These are phyloP conservation scores for Hystrix brachyura DNA, from an alignment of 2,113 vertebrate genomes.

Conservation along the genomic window DNA sequence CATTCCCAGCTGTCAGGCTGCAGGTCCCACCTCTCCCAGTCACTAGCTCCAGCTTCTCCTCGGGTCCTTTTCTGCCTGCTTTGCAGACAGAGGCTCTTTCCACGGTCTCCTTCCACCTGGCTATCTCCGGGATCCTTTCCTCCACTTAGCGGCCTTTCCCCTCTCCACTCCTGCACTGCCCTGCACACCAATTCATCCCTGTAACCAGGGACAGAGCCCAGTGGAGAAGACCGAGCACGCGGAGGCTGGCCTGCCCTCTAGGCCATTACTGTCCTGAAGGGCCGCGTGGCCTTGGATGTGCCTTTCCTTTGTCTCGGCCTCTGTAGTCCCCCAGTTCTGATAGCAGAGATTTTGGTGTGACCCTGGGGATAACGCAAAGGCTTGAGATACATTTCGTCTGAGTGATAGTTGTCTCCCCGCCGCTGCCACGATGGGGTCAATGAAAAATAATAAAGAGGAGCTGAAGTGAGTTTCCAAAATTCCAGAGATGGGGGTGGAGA, in stretches of 20 bases:
- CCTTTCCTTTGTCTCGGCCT: neutral
- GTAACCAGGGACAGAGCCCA: neutral
- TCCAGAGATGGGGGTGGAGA: neutral
- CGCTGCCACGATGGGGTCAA: neutral
- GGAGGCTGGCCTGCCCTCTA: neutral
- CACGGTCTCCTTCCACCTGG: neutral
- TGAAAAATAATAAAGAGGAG: neutral
- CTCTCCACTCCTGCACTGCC: neutral
- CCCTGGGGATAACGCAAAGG: neutral
- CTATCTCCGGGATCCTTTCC: neutral
- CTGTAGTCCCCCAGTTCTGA: neutral
- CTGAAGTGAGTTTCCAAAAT: neutral
- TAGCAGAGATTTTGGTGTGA: neutral
- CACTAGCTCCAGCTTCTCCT: neutral
- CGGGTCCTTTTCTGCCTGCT: neutral
- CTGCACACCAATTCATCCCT: neutral
- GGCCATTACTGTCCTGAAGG: neutral
- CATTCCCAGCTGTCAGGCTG: neutral
- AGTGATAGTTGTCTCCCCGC: no score
- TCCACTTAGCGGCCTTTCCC: neutral
- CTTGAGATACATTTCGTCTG: neutral
- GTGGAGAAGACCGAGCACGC: neutral
- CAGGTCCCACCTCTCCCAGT: neutral
- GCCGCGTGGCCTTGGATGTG: neutral
- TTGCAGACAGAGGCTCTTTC: neutral